phyloP scores from a whole-genome alignment of 1,140 invertebrate species.

The Acromyrmex echinatior region DNA sequence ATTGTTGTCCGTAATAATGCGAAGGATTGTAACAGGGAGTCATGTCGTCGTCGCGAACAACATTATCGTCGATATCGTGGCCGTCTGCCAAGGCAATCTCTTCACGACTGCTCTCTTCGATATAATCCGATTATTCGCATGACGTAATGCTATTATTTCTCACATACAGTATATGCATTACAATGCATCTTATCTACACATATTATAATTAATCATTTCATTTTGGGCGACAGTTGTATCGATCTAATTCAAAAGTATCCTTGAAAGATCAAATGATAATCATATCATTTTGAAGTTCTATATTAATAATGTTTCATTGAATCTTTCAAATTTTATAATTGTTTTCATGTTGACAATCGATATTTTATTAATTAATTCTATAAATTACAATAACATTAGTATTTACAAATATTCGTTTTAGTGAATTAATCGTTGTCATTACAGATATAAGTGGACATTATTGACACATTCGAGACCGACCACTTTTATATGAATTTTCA shows the following conservation, averaged over 20 bases:
- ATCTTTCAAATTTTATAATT: background rate
- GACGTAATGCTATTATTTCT: slow-evolving; percentile 21
- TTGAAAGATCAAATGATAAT: background rate
- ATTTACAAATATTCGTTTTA: background rate
- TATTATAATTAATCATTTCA: slow-evolving; percentile 12
- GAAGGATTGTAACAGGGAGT: slow-evolving; percentile 70
- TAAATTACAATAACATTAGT: slow-evolving; percentile 6
- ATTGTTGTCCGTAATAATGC: slow-evolving; percentile 19
- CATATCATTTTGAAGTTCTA: background rate
- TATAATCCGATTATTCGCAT: slow-evolving; percentile 16
- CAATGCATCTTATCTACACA: background rate
- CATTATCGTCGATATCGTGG: slow-evolving; percentile 5
- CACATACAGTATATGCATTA: background rate
- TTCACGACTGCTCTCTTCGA: background rate
- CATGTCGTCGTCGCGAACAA: background rate
- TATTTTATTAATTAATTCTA: slow-evolving; percentile 23
- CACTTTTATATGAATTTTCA: slow-evolving; percentile 2
- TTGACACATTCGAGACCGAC: slow-evolving; percentile 9
- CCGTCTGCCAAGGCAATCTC: slow-evolving; percentile 10
- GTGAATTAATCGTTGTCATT: slow-evolving; percentile 23
- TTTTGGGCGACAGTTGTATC: background rate
- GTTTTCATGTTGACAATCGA: background rate
- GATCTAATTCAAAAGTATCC: background rate
- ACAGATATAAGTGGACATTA: background rate
- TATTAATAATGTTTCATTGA: background rate